phyloP scores from a whole-genome alignment of 2,797 vertebrate species.

The Myripristis murdjan region DNA sequence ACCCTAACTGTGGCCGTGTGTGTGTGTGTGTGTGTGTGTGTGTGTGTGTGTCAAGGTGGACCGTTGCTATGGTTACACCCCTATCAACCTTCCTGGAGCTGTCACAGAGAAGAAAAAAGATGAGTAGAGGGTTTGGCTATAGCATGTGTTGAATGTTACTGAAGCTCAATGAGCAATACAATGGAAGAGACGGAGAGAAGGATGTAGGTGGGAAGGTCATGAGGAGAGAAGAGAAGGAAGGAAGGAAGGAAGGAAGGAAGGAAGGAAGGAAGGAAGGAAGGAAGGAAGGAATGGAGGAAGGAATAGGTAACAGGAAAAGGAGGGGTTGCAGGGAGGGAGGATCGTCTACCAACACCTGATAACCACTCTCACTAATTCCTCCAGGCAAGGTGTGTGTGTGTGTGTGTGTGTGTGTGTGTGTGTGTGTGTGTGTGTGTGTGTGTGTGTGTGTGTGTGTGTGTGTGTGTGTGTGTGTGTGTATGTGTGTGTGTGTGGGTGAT shows the following conservation, averaged over 20 bases:
- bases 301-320: neutral
- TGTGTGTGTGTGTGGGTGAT: neutral
- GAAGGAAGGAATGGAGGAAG: neutral
- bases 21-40: neutral
- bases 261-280: too few species aligned
- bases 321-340: neutral
- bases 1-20: too few species aligned
- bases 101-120: slow-evolving; percentile 51
- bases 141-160: too few species aligned
- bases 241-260: too few species aligned
- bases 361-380: too few species aligned
- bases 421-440: too few species aligned
- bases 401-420: too few species aligned
- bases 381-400: slow-evolving; percentile 4
- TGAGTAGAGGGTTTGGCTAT: slow-evolving; percentile 34
- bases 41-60: slow-evolving; percentile 63
- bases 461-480: slow-evolving; percentile 6
- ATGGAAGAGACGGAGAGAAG: neutral
- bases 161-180: too few species aligned
- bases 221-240: neutral
- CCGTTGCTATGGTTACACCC: slow-evolving; percentile 81
- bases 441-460: too few species aligned
- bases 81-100: slow-evolving; percentile 73
- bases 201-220: neutral
- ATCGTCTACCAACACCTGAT: too few species aligned